Percentiles rank a stretch among this genome's conserved stretches.
phyloP scores from a whole-genome alignment of 1,140 invertebrate genomes.

The Macrosteles quadrilineatus region DNA sequence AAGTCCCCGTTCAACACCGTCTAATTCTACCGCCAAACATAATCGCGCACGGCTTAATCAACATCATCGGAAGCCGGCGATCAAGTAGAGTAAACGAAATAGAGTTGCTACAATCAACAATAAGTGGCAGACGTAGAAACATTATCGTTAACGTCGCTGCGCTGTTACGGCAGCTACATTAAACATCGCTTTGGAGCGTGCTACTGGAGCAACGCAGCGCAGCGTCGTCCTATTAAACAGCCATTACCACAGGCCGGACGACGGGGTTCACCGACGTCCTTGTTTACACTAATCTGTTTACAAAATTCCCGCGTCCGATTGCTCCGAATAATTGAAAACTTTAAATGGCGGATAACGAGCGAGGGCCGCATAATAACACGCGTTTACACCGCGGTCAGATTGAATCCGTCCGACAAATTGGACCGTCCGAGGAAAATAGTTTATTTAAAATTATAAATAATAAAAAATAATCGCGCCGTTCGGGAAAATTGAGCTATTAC shows the following conservation, averaged over 20 bases:
- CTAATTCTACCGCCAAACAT: too few relatives aligned
- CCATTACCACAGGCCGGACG: slow-evolving; percentile 7
- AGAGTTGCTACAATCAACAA: too few relatives aligned
- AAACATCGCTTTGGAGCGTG: slow-evolving; percentile 26
- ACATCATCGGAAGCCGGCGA: too few relatives aligned
- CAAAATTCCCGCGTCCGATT: slow-evolving; percentile 12
- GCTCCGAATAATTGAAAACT: slow-evolving; percentile 27
- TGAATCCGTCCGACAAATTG: slow-evolving; percentile 28
- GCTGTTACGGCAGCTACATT: not conserved
- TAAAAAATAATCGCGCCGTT: slow-evolving; percentile 27
- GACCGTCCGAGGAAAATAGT: slow-evolving; percentile 15
- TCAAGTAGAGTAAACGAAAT: too few relatives aligned
- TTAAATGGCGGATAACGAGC: slow-evolving; percentile 49
- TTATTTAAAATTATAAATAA: slow-evolving; percentile 32
- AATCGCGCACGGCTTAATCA: too few relatives aligned
- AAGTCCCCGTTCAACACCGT: too few relatives aligned
- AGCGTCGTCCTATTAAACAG: slow-evolving; percentile 8
- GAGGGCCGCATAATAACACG: slow-evolving; percentile 34
- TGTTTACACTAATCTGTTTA: slow-evolving; percentile 32
- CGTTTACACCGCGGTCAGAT: slow-evolving; percentile 17
- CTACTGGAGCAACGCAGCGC: slow-evolving; percentile 9
- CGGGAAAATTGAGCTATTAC: slow-evolving; percentile 30
- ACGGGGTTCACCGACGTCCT: not conserved
- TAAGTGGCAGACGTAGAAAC: slow-evolving; percentile 19
- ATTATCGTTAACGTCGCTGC: slow-evolving; percentile 9